A percentile compares a stretch with the other conserved stretches of the same genome.
Evolutionary conservation across 2,797 vertebrate genomes (phyloP).

Genomic region (Anguilla megastoma): DNA sequence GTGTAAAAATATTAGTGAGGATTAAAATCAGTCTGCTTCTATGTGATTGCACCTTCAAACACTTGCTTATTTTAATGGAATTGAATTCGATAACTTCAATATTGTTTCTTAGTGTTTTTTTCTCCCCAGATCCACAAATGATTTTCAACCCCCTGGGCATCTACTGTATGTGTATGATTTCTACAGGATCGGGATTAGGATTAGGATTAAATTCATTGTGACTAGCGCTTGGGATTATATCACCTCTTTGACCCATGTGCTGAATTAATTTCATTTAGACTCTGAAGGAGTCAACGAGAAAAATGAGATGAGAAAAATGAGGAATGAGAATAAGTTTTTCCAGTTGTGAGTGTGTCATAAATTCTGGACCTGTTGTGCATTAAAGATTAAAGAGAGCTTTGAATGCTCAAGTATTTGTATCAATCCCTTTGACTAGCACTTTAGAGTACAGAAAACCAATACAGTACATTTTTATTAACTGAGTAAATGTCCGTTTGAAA

Average conservation of each 20-base stretch:
- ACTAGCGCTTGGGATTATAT: conserved; percentile 42
- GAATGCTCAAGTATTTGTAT: background rate
- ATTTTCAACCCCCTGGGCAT: background rate
- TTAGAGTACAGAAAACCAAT: background rate
- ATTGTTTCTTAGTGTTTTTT: background rate
- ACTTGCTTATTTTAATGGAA: background rate
- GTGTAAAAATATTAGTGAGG: background rate
- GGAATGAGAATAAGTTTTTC: background rate
- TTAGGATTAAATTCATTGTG: conserved; percentile 47
- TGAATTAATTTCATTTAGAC: conserved; percentile 23
- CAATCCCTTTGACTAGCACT: background rate
- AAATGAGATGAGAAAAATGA: too few relatives aligned
- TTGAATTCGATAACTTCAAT: background rate
- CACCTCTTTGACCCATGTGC: conserved; percentile 29
- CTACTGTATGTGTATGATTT: background rate
- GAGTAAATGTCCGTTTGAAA: too few relatives aligned
- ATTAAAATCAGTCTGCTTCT: background rate
- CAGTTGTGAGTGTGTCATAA: background rate
- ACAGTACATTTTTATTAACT: too few relatives aligned
- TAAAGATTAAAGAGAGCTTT: background rate
- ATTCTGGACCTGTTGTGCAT: background rate
- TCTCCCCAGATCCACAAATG: conserved; percentile 13
- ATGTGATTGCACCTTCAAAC: background rate
- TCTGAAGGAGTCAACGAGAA: background rate
- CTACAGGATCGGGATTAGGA: conserved; percentile 16